Evolutionary conservation across 1,140 invertebrate species (phyloP), one percentile per base, ranked within the genome.

Genomic region (Drosophila arawakana): DNA sequence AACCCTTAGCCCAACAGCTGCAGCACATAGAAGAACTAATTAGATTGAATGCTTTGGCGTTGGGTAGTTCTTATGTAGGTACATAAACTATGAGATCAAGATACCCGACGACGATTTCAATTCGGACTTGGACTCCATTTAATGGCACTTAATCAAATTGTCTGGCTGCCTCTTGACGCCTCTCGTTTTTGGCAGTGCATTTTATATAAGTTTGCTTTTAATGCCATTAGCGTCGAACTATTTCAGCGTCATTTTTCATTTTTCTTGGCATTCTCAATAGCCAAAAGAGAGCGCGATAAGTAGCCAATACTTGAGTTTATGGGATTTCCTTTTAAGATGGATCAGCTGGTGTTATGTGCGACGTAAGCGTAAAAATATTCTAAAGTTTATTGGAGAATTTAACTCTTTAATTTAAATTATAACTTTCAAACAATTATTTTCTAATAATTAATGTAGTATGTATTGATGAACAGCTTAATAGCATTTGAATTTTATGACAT

Each of bases 111-210:
- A 39, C 43, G 4, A 44, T 13, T 37, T 13, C 43, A 2, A 46
- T 2, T n/a, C 6, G 18, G 15, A 55, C 25, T 62, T 25, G 35
- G 41, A 75, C 21, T 67, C 69, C 44, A 68, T 66, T 70, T n/a
- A 65, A 34, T 75, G 63, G 60, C 78, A 85, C 68, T 82, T 86
- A 86, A 85, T 85, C 82, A 86, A 85, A 85, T 84, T 78, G 74
- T 75, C 59, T 69, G 71, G 59, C 62, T 74, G 74, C 55, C 63
- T 37, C 35, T 55, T 47, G 39, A 50, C 35, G 52, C 60, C 60
- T 55, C 43, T 71, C 60, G 60, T 62, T 72, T 74, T 74, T 77
- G 65, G 71, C 71, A 74, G 50, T 69, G 65, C 59, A 69, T 69
- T 74, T 77, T 34, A 52, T 54, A 25, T 35, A 43, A 35, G 8